Conservation (phyloP, 2,113 vertebrate species). For the Mus spicilegus region DNA sequence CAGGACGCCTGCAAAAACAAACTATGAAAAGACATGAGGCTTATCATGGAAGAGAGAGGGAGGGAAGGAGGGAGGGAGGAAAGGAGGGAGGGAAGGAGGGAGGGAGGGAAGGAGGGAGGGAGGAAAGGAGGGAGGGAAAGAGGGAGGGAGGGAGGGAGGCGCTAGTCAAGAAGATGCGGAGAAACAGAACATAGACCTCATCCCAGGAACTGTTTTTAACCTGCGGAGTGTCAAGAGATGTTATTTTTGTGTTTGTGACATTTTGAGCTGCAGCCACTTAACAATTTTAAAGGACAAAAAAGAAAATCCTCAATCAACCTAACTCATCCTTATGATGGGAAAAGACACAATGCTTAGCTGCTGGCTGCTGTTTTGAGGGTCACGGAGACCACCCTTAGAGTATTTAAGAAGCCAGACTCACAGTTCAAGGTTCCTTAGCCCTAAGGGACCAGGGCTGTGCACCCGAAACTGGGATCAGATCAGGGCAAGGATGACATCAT, state of each 20-base stretch:
- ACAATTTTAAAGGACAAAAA: conserved; percentile 66
- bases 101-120: background rate
- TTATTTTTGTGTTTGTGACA: conserved; percentile 80
- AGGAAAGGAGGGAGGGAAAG: background rate
- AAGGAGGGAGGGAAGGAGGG: background rate
- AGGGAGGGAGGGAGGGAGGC: background rate
- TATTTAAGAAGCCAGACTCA: conserved; percentile 8
- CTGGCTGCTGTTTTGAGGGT: conserved; percentile 57
- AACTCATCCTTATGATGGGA: conserved; percentile 41
- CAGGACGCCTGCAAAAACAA: background rate
- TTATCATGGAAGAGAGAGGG: background rate
- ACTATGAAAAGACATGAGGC: background rate
- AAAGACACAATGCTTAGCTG: conserved; percentile 28
- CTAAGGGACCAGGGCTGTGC: background rate
- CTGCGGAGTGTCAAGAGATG: conserved; percentile 69
- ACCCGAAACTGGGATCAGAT: background rate
- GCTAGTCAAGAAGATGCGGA: conserved; percentile 35
- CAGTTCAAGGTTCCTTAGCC: too few species aligned
- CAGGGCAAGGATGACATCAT: background rate
- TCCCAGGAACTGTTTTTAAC: conserved; percentile 57
- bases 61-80: background rate
- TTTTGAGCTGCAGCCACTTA: conserved; percentile 71
- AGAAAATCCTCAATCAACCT: conserved; percentile 62
- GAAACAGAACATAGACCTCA: conserved; percentile 14
- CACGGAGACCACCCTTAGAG: background rate